A percentile compares a stretch with the other conserved stretches of the same genome.
phyloP scores from a whole-genome alignment of 1,140 invertebrate genomes.

The Zaprionus camerounensis region DNA sequence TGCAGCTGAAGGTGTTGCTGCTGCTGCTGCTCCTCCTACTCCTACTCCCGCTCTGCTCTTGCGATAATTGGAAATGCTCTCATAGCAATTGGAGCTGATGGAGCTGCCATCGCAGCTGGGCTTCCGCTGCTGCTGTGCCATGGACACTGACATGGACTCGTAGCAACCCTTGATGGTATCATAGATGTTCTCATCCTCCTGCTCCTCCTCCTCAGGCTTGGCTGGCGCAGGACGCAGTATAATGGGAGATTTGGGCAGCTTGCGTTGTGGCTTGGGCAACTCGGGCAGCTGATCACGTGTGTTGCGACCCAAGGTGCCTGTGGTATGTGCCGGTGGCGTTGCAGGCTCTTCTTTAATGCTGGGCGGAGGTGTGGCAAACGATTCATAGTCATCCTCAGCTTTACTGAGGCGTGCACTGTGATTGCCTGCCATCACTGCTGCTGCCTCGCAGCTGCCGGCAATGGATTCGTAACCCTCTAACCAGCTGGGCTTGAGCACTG shows the following conservation, averaged over 20 bases:
- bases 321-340: constrained; percentile 27
- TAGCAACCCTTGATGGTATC: constrained; percentile 86
- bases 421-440: neutral
- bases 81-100: constrained; percentile 86
- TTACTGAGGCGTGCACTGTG: neutral
- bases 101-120: constrained; percentile 61
- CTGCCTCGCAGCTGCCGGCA: constrained; percentile 60
- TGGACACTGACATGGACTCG: constrained; percentile 50
- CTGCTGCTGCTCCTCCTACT: constrained; percentile 51
- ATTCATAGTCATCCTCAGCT: constrained; percentile 71
- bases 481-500: constrained; percentile 36
- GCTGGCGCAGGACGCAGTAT: constrained; percentile 55
- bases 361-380: constrained; percentile 58
- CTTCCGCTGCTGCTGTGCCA: constrained; percentile 6
- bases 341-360: constrained; percentile 10
- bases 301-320: constrained; percentile 63
- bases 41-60: constrained; percentile 68
- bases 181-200: constrained; percentile 86
- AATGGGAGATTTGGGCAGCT: constrained; percentile 58
- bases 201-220: constrained; percentile 51
- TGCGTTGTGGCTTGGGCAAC: constrained; percentile 74
- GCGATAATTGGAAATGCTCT: constrained; percentile 85
- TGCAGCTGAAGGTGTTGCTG: constrained; percentile 58
- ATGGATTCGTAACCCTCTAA: constrained; percentile 80
- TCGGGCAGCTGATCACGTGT: constrained; percentile 75